A percentile compares a stretch with the other conserved stretches of the same genome.
Evolutionary conservation across 2,888 invertebrate species (phyloP).

Genomic region (Pandemis cinnamomeana): DNA sequence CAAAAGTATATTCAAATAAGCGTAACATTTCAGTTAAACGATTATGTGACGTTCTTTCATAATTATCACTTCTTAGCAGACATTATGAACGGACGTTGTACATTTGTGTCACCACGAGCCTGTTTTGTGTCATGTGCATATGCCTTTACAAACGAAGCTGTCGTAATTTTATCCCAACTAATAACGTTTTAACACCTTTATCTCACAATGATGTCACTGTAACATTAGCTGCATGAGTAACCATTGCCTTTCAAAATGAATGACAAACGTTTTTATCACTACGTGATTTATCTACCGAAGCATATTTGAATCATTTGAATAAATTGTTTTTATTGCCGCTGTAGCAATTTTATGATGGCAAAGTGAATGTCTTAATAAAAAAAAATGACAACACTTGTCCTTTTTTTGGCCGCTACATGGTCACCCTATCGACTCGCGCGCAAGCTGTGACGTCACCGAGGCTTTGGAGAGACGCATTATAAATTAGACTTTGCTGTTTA

Average conservation of each 20-base stretch:
- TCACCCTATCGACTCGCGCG: conserved; percentile 54
- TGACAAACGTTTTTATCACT: not conserved
- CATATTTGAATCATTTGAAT: not conserved
- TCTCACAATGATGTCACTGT: not conserved
- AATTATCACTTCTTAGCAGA: no score
- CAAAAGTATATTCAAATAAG: no score
- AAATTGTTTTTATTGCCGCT: not conserved
- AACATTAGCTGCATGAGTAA: not conserved
- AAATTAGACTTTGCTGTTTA: conserved; percentile 42
- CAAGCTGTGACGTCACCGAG: conserved; percentile 30
- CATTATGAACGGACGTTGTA: no score
- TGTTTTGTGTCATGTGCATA: no score
- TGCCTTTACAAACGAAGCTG: not conserved
- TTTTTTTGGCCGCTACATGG: conserved; percentile 52
- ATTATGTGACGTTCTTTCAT: no score
- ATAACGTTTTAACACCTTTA: not conserved
- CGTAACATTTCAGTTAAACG: no score
- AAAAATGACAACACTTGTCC: conserved; percentile 48
- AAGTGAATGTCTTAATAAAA: not conserved
- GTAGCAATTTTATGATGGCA: not conserved
- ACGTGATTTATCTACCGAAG: not conserved
- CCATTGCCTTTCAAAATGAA: not conserved
- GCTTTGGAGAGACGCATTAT: conserved; percentile 43
- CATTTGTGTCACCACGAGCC: no score
- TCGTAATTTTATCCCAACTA: not conserved